These are phyloP conservation scores for Acrossocheilus fasciatus DNA, from an alignment of 2,797 vertebrate species.

Conservation along the genomic window DNA sequence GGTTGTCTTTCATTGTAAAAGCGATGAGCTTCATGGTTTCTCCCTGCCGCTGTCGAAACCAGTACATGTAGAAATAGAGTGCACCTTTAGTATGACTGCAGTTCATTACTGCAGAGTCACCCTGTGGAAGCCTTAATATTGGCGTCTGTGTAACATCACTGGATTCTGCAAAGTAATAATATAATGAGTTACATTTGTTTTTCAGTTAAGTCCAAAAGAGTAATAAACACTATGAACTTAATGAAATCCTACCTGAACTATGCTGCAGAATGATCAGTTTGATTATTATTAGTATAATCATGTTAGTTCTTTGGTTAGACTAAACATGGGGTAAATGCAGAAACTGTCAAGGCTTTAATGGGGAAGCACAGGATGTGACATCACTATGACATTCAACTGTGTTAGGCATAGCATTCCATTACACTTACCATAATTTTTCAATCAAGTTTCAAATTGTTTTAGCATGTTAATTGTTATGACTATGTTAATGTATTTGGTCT, in stretches of 20 bases:
- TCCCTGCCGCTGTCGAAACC: slow-evolving; percentile 66
- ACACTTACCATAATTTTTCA: too few species aligned
- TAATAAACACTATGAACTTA: background rate
- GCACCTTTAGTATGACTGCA: slow-evolving; percentile 54
- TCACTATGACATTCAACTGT: background rate
- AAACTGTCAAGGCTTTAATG: background rate
- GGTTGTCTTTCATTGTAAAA: background rate
- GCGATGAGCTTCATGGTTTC: slow-evolving; percentile 46
- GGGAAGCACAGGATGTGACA: background rate
- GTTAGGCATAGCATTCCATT: too few species aligned
- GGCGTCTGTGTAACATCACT: slow-evolving; percentile 58
- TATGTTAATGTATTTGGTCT: background rate
- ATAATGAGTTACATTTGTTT: background rate
- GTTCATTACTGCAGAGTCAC: slow-evolving; percentile 48
- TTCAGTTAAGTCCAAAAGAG: background rate
- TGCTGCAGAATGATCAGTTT: background rate
- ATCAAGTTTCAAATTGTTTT: background rate
- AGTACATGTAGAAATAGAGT: slow-evolving; percentile 51
- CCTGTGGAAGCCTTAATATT: slow-evolving; percentile 27
- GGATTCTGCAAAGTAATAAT: slow-evolving; percentile 27
- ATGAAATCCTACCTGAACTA: background rate
- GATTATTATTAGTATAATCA: background rate
- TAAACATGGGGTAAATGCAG: background rate
- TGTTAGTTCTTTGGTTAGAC: background rate
- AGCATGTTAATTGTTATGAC: background rate